phyloP scores from a whole-genome alignment of 2,888 invertebrate genomes.

The Drosophila infuscata region DNA sequence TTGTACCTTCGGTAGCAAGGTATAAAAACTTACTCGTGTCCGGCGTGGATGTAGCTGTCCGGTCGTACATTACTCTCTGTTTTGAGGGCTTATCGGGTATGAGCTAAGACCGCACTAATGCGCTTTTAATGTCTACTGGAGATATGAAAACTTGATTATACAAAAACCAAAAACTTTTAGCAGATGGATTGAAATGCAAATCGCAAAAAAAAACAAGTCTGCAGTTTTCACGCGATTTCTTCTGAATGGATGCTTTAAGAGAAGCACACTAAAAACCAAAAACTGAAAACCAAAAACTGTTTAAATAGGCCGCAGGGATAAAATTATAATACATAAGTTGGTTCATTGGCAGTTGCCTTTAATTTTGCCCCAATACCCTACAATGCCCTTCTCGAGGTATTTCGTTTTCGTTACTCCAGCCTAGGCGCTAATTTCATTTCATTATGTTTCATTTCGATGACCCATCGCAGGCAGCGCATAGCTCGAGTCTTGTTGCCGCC shows the following conservation, averaged over 20 bases:
- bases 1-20: neutral
- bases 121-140: conserved; percentile 85
- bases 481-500: conserved; percentile 19
- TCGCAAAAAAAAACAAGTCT: conserved; percentile 35
- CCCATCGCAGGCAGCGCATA: conserved; percentile 15
- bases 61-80: conserved; percentile 39
- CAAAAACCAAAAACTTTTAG: conserved; percentile 41
- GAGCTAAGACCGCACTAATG: conserved; percentile 84
- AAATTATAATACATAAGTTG: conserved; percentile 81
- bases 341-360: conserved; percentile 79
- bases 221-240: conserved; percentile 35
- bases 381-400: neutral
- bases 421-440: neutral
- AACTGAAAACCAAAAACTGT: conserved; percentile 31
- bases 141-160: conserved; percentile 85
- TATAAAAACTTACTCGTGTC: conserved; percentile 27
- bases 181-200: conserved; percentile 63
- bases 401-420: neutral
- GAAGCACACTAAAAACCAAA: conserved; percentile 4
- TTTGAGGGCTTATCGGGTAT: conserved; percentile 70
- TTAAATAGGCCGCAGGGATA: conserved; percentile 76
- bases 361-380: conserved; percentile 51
- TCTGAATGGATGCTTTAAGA: conserved; percentile 46
- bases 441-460: neutral
- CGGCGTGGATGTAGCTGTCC: conserved; percentile 14